Evolutionary conservation across 2,888 invertebrate genomes (phyloP).

Genomic region (Xestobium rufovillosum): DNA sequence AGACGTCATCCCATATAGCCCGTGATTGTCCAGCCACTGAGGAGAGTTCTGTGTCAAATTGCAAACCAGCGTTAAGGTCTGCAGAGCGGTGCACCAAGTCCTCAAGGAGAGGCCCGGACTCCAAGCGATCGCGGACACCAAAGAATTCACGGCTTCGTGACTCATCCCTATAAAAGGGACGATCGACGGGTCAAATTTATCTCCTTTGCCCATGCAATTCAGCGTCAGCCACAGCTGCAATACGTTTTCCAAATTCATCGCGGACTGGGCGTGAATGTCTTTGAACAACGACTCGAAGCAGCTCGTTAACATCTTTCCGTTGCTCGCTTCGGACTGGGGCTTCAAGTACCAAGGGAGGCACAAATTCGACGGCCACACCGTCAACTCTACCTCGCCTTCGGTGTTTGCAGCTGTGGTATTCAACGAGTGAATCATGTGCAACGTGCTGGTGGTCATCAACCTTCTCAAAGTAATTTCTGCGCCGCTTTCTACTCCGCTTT

Average conservation of each 20-base stretch:
- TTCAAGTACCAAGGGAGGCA: conserved; percentile 47
- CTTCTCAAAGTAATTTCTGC: conserved; percentile 70
- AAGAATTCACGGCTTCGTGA: conserved; percentile 55
- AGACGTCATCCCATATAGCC: conserved; percentile 57
- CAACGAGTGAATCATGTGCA: conserved; percentile 37
- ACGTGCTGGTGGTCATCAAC: conserved; percentile 33
- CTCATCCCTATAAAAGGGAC: conserved; percentile 59
- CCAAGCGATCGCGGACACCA: conserved; percentile 60
- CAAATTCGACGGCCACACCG: conserved; percentile 43
- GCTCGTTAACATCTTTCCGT: conserved; percentile 55
- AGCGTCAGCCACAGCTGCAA: conserved; percentile 82
- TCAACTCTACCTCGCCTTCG: conserved; percentile 40
- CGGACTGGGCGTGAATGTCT: conserved; percentile 59
- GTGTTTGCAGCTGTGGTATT: conserved; percentile 38
- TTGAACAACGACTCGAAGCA: conserved; percentile 64
- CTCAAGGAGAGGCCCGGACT: conserved; percentile 61
- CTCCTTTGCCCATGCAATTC: conserved; percentile 48
- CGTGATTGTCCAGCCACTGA: no score
- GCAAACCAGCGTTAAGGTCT: conserved; percentile 65
- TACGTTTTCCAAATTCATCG: conserved; percentile 74
- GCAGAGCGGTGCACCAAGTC: conserved; percentile 73
- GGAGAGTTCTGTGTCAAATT: conserved; percentile 44
- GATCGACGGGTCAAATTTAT: conserved; percentile 50
- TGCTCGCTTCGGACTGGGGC: conserved; percentile 43
- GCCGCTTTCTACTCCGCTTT: conserved; percentile 68